Evolutionary conservation across 2,113 vertebrate species (phyloP).

Genomic region (Salminus brasiliensis): DNA sequence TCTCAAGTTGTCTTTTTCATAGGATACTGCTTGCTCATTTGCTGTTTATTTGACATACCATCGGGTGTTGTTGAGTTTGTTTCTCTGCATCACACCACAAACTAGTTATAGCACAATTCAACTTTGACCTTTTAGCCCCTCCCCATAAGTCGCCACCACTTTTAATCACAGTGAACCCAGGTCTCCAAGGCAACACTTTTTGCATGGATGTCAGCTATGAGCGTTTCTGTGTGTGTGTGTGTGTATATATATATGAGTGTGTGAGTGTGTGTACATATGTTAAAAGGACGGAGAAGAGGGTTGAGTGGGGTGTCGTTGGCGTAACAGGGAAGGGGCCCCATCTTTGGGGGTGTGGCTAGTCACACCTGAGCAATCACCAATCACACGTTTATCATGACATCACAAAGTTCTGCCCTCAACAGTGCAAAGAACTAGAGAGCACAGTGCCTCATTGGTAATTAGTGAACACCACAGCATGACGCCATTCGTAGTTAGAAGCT

Average conservation of each 20-base stretch:
- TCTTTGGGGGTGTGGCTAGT: constrained; percentile 35
- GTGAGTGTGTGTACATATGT: background rate
- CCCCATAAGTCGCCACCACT: constrained; percentile 51
- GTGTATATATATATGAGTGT: no score
- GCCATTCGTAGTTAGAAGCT: constrained; percentile 2
- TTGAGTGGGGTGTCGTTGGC: constrained; percentile 1
- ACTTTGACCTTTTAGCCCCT: constrained; percentile 29
- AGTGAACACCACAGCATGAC: constrained; percentile 2
- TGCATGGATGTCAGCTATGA: constrained; percentile 56
- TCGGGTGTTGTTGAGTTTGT: background rate
- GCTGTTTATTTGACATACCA: background rate
- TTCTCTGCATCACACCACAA: background rate
- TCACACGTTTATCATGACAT: constrained; percentile 29
- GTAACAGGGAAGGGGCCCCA: constrained; percentile 8
- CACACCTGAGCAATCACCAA: constrained; percentile 37
- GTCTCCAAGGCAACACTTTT: constrained; percentile 75
- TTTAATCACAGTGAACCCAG: constrained; percentile 89
- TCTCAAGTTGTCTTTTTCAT: background rate
- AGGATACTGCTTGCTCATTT: no score
- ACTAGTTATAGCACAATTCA: constrained; percentile 16
- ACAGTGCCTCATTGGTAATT: constrained; percentile 24
- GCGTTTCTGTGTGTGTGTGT: constrained; percentile 4
- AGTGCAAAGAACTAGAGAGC: constrained; percentile 35
- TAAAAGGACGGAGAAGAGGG: background rate
- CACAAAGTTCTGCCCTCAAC: constrained; percentile 15